Conservation (phyloP, 1,140 invertebrate genomes). For the Heliconius melpomene region DNA sequence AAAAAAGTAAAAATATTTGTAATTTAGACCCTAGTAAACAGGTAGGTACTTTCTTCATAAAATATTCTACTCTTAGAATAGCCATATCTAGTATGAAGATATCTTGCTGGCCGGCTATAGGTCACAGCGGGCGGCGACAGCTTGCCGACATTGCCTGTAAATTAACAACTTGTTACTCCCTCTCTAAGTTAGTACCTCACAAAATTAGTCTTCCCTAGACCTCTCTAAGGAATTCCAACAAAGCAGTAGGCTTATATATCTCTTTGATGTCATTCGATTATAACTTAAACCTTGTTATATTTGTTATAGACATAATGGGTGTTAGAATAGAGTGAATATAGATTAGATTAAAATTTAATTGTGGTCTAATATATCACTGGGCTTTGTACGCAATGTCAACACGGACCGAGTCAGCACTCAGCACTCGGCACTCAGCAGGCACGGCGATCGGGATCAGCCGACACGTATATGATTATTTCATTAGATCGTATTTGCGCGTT, state of each 20-base stretch:
- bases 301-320: background rate
- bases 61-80: background rate
- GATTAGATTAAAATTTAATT: background rate
- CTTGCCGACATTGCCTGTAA: constrained; percentile 65
- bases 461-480: constrained; percentile 81
- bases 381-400: constrained; percentile 48
- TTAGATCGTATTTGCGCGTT: constrained; percentile 77
- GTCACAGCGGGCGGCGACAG: constrained; percentile 76
- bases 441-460: constrained; percentile 50
- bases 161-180: constrained; percentile 77
- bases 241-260: background rate
- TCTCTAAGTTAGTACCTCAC: constrained; percentile 77
- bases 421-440: constrained; percentile 25
- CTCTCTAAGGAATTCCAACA: constrained; percentile 59
- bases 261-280: background rate
- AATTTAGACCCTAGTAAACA: background rate
- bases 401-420: constrained; percentile 53
- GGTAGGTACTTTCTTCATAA: background rate
- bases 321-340: background rate
- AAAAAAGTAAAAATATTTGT: background rate
- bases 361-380: background rate
- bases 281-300: constrained; percentile 30
- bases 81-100: background rate
- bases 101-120: constrained; percentile 52
- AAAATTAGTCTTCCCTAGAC: constrained; percentile 74